Base-by-base conservation (phyloP, 2,888 invertebrate genomes). In the Malachius bipustulatus region DNA sequence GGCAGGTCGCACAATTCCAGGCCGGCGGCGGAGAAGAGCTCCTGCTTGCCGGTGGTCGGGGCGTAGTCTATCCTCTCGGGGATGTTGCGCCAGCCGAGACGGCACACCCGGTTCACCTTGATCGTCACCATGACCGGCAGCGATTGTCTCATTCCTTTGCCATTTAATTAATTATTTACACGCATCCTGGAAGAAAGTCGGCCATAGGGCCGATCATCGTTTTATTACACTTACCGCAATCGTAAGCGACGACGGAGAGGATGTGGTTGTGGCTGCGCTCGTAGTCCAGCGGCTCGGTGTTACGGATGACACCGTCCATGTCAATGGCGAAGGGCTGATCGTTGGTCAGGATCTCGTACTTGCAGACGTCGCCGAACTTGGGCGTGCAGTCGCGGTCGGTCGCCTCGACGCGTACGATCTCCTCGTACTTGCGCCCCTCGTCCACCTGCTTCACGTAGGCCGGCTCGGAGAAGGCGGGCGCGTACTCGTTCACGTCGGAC, bases 61-160 rank as follows among this genome's bases (percentile, higher is more conserved):
- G 81, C 80, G 63, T 90, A 91, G 63, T 88, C 87, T 36, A 90
- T 80, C 41, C 84, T 71, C 54, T 85, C 83, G 0, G 84, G 81
- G 29, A 89, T 72, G 13, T 82, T 87, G 13, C 61, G 42, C 63
- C 63, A 63, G 12, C 63, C 63, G 33, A 62, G 45, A 60, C 70
- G 50, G 45, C 70, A 70, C 4, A 70, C 68, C 29, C 67, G 58
- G 53, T 69, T 69, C 28, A 63, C 63, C 63, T 90, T 89, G 60
- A 98, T 83, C 55, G 93, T 97, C 53, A 98, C 91, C 79, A 94
- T 84, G 32, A 91, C 89, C 0, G 94, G 91, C 27, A 84, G 75
- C 0, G 93, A 93, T 59, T 82, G 80, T 59, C 87, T 82, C 85
- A 91, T 91, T 30, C 54, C 53, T 53, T 30, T 9, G 37, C 39